Base-by-base conservation (phyloP, 37 sponge, comb jelly and placozoan genomes). In the Mnemiopsis leidyi region DNA sequence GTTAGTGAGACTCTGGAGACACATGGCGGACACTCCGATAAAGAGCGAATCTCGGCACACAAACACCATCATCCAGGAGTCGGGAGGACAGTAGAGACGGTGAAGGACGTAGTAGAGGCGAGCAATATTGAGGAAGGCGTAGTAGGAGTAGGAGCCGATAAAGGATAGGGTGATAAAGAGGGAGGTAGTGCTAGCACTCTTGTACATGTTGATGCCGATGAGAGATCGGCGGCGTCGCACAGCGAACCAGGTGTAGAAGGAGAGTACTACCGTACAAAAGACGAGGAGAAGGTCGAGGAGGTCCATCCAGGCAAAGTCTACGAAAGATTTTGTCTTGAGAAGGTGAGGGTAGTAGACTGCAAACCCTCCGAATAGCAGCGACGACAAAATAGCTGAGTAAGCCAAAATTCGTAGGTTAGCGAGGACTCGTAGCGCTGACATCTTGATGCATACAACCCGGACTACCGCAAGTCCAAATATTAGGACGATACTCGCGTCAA, bases 141-240 rank as follows among this genome's bases (percentile, higher is more conserved):
- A 85, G 61, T 40, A 85, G 30, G 61, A 23, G 90, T 85, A 85
- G 29, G 61, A 28, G 90, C 29, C 61, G 61, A 85, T 85, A 61
- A 40, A 85, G 90, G 38, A 39, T 0, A 85, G 61, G 25, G 61
- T 40, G 61, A 85, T 38, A 18, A 36, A 37, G 16, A 16, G 24
- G 35, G 38, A 32, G 26, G 90, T 85, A 0, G 33, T 40, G 1
- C 21, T 33, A 61, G 90, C 90, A 26, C 35, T 77, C 32, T 32
- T 26, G 18, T 9, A 32, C 18, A 77, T 36, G 36, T 33, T 33
- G 35, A 18, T 33, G 79, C 18, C 35, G 36, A 26, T 26, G 3
- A 77, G 34, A 18, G 34, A 34, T 5, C 18, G 1, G 32, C 32
- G 0, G 79, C 79, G 5, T 13, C 79, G 32, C 40, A 85, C 90